These are phyloP conservation scores for Rhodophaea formosa DNA, from an alignment of 2,888 invertebrate genomes.

Conservation along the genomic window DNA sequence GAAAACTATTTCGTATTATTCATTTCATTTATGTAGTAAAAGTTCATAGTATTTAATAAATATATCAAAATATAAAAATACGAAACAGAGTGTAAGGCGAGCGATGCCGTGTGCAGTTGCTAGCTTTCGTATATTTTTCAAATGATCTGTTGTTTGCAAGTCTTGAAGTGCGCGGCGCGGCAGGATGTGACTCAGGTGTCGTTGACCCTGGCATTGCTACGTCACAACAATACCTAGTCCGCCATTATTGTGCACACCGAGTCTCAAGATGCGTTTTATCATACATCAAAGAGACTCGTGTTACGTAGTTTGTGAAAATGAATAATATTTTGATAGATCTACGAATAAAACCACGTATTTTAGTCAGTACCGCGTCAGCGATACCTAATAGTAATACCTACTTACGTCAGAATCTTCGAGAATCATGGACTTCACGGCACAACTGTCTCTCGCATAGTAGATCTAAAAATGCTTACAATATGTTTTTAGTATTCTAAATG, in stretches of 20 bases:
- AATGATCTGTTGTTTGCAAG: slow-evolving; percentile 21
- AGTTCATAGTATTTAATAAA: too few species aligned
- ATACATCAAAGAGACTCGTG: not conserved
- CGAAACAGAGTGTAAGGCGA: not conserved
- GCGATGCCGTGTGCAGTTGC: not conserved
- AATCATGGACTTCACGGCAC: too few species aligned
- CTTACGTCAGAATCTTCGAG: too few species aligned
- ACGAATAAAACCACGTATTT: too few species aligned
- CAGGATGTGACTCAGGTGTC: slow-evolving; percentile 74
- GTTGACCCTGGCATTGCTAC: slow-evolving; percentile 53
- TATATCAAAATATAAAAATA: too few species aligned
- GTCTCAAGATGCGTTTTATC: slow-evolving; percentile 7
- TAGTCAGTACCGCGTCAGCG: too few species aligned
- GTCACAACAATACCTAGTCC: slow-evolving; percentile 64
- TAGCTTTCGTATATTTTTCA: slow-evolving; percentile 12
- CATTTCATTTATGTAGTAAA: too few species aligned
- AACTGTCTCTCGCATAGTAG: too few species aligned
- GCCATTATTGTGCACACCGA: slow-evolving; percentile 49
- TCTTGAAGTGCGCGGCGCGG: slow-evolving; percentile 29
- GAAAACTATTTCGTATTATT: too few species aligned
- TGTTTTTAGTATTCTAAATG: too few species aligned
- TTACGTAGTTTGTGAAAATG: not conserved
- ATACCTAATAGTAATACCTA: too few species aligned
- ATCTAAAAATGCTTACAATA: too few species aligned
- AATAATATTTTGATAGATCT: not conserved